Evolutionary conservation across 2,113 vertebrate genomes (phyloP).

Genomic region (Otolemur garnettii): DNA sequence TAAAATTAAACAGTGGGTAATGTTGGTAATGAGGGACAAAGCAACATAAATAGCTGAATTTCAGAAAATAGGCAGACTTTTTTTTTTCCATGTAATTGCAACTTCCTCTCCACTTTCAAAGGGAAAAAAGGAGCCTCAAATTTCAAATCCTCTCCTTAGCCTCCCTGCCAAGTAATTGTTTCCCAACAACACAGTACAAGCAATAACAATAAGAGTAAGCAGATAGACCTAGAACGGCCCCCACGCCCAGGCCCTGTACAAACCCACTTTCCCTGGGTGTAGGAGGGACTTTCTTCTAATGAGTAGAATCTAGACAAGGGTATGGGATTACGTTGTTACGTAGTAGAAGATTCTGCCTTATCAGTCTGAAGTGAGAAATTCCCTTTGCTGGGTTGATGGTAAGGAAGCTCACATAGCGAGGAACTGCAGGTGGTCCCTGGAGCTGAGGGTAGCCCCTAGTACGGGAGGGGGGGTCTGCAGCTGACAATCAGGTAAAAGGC

Average conservation of each 20-base stretch:
- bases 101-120: background rate
- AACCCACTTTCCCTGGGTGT: accelerated
- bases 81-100: background rate
- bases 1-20: background rate
- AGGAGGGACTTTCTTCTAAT: background rate
- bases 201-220: background rate
- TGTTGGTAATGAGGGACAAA: background rate
- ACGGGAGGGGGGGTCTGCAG: no score
- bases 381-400: background rate
- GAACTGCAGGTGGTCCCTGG: background rate
- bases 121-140: background rate
- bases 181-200: background rate
- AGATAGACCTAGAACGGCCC: background rate
- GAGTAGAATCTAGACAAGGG: background rate
- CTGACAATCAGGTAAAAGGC: background rate
- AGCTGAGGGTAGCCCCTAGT: accelerated
- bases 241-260: accelerated
- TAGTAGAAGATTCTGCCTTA: background rate
- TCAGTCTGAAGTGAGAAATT: background rate
- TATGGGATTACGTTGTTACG: background rate
- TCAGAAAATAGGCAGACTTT: background rate
- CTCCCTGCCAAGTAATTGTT: background rate
- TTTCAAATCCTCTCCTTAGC: background rate
- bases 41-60: background rate
- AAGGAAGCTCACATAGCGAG: background rate